Percentiles rank a stretch among this genome's conserved stretches.
These are phyloP conservation scores for Platichthys stellatus DNA, from an alignment of 2,113 vertebrate species.

Conservation along the genomic window DNA sequence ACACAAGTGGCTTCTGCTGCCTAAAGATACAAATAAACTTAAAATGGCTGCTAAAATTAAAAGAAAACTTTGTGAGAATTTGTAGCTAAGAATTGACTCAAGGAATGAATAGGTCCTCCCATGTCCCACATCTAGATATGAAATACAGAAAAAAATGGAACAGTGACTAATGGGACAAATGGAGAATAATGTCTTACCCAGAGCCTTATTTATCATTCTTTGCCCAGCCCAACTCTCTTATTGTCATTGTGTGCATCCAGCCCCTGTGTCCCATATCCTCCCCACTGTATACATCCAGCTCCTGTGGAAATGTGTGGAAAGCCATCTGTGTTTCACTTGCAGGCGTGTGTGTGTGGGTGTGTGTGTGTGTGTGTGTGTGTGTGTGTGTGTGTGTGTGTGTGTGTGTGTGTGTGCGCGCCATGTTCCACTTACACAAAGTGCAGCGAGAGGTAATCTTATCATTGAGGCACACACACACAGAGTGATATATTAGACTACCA, in stretches of 20 bases:
- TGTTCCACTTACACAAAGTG: slow-evolving; percentile 11
- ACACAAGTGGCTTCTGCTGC: too few species aligned
- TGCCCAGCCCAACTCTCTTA: not conserved
- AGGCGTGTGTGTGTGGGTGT: not conserved
- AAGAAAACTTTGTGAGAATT: not conserved
- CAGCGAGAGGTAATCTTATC: slow-evolving; percentile 12
- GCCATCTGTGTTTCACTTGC: slow-evolving; percentile 28
- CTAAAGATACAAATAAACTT: too few species aligned
- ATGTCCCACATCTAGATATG: not conserved
- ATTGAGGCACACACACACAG: slow-evolving; percentile 1
- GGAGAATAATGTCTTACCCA: not conserved
- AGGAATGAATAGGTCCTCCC: not conserved
- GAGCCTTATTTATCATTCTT: not conserved
- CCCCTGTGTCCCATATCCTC: not conserved
- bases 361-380: not conserved
- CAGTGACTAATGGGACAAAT: not conserved
- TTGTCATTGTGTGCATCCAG: not conserved
- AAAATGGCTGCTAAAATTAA: too few species aligned
- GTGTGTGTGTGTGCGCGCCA: not conserved
- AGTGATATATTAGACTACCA: slow-evolving; percentile 36
- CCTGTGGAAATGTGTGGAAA: not conserved
- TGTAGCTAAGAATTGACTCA: not conserved
- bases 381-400: too few species aligned
- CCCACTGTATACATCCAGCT: not conserved
- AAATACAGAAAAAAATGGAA: not conserved